A percentile compares a stretch with the other conserved stretches of the same genome.
phyloP scores from a whole-genome alignment of 2,113 vertebrate genomes.

The Pedionomus torquatus region DNA sequence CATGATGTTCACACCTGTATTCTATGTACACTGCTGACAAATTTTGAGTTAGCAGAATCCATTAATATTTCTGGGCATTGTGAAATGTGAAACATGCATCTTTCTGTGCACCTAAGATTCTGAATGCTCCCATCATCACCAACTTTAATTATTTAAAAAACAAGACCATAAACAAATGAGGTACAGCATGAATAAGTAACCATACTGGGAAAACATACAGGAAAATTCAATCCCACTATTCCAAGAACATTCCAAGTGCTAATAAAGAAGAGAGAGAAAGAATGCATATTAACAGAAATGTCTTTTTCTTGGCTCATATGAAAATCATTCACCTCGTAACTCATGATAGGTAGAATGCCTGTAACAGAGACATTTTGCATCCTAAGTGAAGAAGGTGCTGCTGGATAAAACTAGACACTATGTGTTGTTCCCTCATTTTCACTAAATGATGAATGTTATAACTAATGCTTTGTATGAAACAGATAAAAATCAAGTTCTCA shows the following conservation, averaged over 20 bases:
- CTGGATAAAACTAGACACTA: not conserved
- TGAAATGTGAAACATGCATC: not conserved
- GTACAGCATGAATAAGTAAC: not conserved
- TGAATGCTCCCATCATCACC: not conserved
- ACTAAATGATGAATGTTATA: not conserved
- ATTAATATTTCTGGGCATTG: not conserved
- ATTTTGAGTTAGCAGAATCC: not conserved
- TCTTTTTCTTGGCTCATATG: not conserved
- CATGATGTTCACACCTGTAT: too few relatives aligned
- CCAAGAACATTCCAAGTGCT: not conserved
- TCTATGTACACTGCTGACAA: not conserved
- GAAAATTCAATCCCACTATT: not conserved
- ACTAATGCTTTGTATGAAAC: not conserved
- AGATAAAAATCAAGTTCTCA: not conserved
- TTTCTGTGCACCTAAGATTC: not conserved
- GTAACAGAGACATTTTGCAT: not conserved
- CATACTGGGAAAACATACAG: not conserved
- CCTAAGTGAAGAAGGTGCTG: not conserved
- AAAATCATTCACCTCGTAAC: not conserved
- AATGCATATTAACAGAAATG: not conserved
- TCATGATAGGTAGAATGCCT: not conserved
- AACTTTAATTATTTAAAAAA: not conserved
- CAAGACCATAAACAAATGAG: not conserved
- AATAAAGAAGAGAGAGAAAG: not conserved
- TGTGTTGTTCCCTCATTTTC: not conserved